phyloP scores from a whole-genome alignment of 2,888 invertebrate genomes.

The Plagodis pulveraria region DNA sequence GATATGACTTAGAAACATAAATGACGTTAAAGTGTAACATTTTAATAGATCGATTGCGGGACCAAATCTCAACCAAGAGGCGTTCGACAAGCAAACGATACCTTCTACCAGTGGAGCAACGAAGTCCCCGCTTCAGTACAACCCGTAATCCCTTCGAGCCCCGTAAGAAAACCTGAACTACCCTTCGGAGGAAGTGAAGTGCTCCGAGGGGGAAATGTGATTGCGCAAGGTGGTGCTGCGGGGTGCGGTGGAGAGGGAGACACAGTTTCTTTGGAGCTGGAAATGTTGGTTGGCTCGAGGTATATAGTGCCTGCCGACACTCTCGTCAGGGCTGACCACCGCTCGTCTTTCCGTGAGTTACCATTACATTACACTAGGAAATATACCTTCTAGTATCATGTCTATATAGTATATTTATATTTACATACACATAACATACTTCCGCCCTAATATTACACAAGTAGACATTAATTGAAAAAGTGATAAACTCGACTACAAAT shows the following conservation, averaged over 20 bases:
- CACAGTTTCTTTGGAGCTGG: conserved; percentile 66
- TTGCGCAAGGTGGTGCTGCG: conserved; percentile 54
- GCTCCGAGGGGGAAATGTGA: conserved; percentile 41
- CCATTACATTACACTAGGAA: background rate
- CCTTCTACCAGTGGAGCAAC: conserved; percentile 46
- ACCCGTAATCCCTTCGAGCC: conserved; percentile 30
- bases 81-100: conserved; percentile 60
- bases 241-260: conserved; percentile 49
- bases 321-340: conserved; percentile 85
- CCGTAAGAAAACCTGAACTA: conserved; percentile 34
- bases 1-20: no score
- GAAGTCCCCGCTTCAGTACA: conserved; percentile 46
- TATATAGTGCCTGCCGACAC: conserved; percentile 86
- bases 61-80: conserved; percentile 26
- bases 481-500: no score
- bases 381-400: no score
- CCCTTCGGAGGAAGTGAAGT: conserved; percentile 11
- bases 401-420: no score
- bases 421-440: no score
- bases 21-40: background rate
- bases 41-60: conserved; percentile 29
- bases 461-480: no score
- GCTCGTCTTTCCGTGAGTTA: conserved; percentile 62
- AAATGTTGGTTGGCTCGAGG: conserved; percentile 75
- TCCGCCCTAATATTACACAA: no score